Evolutionary conservation across 2,113 vertebrate species (phyloP).

Genomic region (Ammodytes dubius): DNA sequence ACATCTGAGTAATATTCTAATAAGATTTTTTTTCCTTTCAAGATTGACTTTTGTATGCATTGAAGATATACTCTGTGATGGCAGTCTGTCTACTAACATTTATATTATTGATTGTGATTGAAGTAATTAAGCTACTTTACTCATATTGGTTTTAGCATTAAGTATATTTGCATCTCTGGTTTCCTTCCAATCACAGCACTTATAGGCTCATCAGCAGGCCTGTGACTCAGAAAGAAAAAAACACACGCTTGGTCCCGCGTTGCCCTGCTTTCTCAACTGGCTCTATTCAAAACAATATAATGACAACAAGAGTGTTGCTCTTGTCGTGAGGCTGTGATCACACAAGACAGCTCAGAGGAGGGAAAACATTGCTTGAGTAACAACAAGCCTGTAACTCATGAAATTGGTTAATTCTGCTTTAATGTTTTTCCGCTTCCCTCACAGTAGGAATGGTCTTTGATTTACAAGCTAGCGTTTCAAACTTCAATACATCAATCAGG

Average conservation of each 20-base stretch:
- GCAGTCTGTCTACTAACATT: conserved; percentile 41
- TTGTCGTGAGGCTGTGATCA: conserved; percentile 66
- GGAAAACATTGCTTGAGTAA: conserved; percentile 52
- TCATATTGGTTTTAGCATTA: conserved; percentile 42
- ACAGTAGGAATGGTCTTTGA: conserved; percentile 34
- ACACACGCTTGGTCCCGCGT: conserved; percentile 13
- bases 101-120: conserved; percentile 51
- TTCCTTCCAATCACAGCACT: conserved; percentile 61
- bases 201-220: conserved; percentile 41
- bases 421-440: conserved; percentile 18
- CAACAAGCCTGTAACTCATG: conserved; percentile 46
- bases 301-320: conserved; percentile 63
- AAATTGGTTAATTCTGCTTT: conserved; percentile 52
- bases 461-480: conserved; percentile 50
- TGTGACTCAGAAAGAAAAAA: conserved; percentile 45
- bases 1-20: conserved; percentile 52
- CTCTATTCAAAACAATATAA: conserved; percentile 36
- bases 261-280: conserved; percentile 27
- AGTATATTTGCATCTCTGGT: conserved; percentile 44
- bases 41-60: conserved; percentile 49
- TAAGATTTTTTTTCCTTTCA: conserved; percentile 33
- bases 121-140: conserved; percentile 53
- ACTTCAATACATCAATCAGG: conserved; percentile 42
- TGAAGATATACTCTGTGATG: conserved; percentile 35
- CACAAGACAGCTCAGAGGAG: conserved; percentile 50